Conservation (phyloP, 2,888 invertebrate species). For the Lasioglossum malachurum region DNA sequence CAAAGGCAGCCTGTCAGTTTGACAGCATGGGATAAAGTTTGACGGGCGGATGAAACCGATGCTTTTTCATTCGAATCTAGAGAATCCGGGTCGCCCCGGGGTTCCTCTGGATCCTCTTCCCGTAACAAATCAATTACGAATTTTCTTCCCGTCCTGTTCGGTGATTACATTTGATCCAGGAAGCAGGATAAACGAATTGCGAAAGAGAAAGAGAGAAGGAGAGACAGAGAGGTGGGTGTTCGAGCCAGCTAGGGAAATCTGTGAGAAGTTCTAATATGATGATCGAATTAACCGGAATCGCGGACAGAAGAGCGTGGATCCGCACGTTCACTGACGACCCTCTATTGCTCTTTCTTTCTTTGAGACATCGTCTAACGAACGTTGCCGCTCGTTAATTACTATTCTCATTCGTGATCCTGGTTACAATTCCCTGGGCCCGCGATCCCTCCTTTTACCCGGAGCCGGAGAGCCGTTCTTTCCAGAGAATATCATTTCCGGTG, state of each 20-base stretch:
- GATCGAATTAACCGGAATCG: conserved; percentile 73
- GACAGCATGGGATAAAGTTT: neutral
- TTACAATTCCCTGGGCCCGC: neutral
- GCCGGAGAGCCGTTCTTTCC: conserved; percentile 19
- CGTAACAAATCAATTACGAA: conserved; percentile 13
- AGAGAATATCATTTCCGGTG: conserved; percentile 28
- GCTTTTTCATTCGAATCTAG: neutral
- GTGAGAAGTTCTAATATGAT: conserved; percentile 68
- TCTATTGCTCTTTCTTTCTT: conserved; percentile 31
- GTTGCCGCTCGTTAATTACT: conserved; percentile 75
- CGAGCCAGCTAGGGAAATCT: conserved; percentile 1
- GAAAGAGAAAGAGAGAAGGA: neutral
- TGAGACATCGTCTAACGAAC: conserved; percentile 74
- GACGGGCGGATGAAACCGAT: neutral
- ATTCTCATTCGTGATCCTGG: conserved; percentile 56
- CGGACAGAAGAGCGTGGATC: conserved; percentile 52
- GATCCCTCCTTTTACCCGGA: neutral
- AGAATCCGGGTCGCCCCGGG: neutral
- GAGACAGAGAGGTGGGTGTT: neutral
- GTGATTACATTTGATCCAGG: conserved; percentile 19
- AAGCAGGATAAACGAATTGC: conserved; percentile 14
- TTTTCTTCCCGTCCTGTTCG: neutral
- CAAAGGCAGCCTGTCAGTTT: neutral
- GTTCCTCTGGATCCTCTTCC: neutral
- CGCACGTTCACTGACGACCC: neutral